phyloP scores from a whole-genome alignment of 2,113 vertebrate species.

The Syngnathus scovelli region DNA sequence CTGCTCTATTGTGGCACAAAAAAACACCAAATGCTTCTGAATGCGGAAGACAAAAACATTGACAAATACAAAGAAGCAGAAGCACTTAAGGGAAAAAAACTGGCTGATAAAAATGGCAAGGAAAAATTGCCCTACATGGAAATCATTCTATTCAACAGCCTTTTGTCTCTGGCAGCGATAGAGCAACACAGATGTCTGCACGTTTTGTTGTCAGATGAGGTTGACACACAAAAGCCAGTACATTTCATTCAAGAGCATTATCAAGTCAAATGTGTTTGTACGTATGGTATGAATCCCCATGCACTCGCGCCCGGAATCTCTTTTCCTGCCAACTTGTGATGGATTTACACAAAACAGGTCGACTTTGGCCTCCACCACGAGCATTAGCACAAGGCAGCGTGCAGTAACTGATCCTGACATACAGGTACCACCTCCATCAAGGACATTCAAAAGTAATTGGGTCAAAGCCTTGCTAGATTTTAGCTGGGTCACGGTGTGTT shows the following conservation, averaged over 20 bases:
- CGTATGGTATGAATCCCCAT: not conserved
- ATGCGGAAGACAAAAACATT: not conserved
- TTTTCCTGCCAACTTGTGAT: not conserved
- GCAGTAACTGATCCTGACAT: slow-evolving; percentile 4
- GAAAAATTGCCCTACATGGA: not conserved
- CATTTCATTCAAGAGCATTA: slow-evolving; percentile 1
- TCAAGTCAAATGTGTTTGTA: not conserved
- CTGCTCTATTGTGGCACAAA: slow-evolving; percentile 14
- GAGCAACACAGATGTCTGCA: not conserved
- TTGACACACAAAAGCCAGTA: not conserved
- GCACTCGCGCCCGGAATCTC: not conserved
- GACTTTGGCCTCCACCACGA: not conserved
- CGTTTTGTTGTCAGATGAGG: not conserved
- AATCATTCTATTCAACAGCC: not conserved
- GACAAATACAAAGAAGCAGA: not conserved
- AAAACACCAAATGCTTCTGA: slow-evolving; percentile 4
- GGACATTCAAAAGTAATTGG: not conserved
- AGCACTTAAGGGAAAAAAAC: not conserved
- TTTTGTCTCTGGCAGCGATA: not conserved
- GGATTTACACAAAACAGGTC: not conserved
- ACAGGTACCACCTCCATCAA: not conserved
- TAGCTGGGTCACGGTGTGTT: slow-evolving; percentile 1
- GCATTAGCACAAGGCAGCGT: not conserved
- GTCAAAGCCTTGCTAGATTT: not conserved
- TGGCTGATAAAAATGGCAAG: not conserved